Percentiles rank a stretch among this genome's conserved stretches.
Evolutionary conservation across 2,797 vertebrate species (phyloP).

Genomic region (Semotilus atromaculatus): DNA sequence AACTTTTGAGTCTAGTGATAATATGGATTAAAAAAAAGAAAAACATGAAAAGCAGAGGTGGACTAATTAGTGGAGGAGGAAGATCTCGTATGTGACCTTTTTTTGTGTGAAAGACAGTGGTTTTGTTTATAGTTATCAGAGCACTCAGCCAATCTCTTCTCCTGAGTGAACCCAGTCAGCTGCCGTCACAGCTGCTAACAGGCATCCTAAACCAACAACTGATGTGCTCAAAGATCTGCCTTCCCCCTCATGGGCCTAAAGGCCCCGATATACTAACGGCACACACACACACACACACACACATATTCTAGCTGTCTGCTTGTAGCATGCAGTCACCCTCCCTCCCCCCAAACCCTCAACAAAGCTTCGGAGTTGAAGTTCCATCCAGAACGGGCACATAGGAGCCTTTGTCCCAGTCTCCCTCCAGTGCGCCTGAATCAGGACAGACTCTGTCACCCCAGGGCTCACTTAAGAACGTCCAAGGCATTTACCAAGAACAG

Average conservation of each 20-base stretch:
- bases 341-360: background rate
- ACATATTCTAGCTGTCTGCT: slow-evolving; percentile 6
- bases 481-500: background rate
- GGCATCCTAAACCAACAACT: slow-evolving; percentile 60
- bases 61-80: background rate
- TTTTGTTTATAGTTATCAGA: slow-evolving; percentile 37
- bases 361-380: slow-evolving; percentile 31
- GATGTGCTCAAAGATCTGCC: slow-evolving; percentile 51
- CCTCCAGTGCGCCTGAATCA: background rate
- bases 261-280: no score
- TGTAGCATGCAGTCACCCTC: slow-evolving; percentile 8
- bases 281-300: slow-evolving; percentile 10
- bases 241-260: slow-evolving; percentile 20
- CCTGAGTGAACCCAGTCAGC: slow-evolving; percentile 62
- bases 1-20: background rate
- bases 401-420: slow-evolving; percentile 37
- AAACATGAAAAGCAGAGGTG: background rate
- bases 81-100: background rate
- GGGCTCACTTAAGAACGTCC: slow-evolving; percentile 10
- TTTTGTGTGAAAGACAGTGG: background rate
- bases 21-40: background rate
- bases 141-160: slow-evolving; percentile 36
- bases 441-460: background rate
- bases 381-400: slow-evolving; percentile 22
- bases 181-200: slow-evolving; percentile 66